Evolutionary conservation across 2,113 vertebrate genomes (phyloP), one percentile per base, ranked within the genome.

Genomic region (Microtus oregoni): DNA sequence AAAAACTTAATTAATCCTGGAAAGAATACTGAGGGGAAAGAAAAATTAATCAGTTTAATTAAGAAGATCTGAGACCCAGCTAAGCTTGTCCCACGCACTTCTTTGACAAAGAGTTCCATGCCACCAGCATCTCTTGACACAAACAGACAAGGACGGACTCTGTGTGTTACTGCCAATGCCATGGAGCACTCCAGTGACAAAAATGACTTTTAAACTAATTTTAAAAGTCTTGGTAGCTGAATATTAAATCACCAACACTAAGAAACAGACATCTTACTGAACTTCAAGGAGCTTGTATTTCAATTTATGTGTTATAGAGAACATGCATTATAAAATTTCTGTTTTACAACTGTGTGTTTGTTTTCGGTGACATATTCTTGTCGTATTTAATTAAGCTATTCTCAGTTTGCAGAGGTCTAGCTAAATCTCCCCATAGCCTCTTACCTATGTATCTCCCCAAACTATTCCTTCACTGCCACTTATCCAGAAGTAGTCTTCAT

Each of bases 21-120:
- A 89, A 88, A 93, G 47, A 32, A 85, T n/a, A 65, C 75, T 91
- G 77, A 92, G 72, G 81, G 81, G 38, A 94, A 96, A 26, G 14
- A 11, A 79, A 86, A 65, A 91, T 70, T 94, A 93, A 89, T 86
- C 35, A 91, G 50, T 30, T 41, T 72, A 88, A 81, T 91, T 89
- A 55, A 94, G 82, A 75, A 47, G 19, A 73, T 55, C 50, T 95
- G 35, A 78, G 55, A 85, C 88, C 26, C 47, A 94, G 47, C 38
- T 94, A 92, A 95, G 55, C 47, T 75, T 91, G 94, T 85, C 77
- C 82, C 24, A 92, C 11, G 15, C 44, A 92, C 20, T 50, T 85
- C 32, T 76, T 55, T 63, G 55, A 85, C 91, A 91, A 94, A 35
- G n/a, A 90, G 22, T 14, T 70, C 47, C 50, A 24, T 70, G 79